Base-by-base conservation (phyloP, 2,888 invertebrate genomes). In the Nemotelus nigrinus region DNA sequence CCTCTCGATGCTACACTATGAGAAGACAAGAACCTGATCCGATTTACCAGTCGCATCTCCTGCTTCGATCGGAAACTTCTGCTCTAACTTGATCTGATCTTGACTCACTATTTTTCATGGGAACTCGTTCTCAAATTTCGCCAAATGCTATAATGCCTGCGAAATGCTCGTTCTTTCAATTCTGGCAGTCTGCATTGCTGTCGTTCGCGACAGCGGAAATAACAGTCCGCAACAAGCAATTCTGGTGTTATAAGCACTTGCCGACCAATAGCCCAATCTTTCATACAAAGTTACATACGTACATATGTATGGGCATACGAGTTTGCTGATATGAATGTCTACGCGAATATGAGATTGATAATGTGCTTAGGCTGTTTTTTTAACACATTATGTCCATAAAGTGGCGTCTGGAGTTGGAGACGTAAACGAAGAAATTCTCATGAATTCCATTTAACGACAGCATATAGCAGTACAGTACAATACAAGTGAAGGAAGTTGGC, bases 151-250 rank as follows among this genome's bases (percentile, higher is more conserved):
- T 25, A 25, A 25, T 25, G 25, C 25, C 25, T 25, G 25, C 25
- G 25, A 25, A 25, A 25, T 25, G 25, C 25, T 25, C 25, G 25
- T 25, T 25, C 25, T 25, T 25, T 25, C 25, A 25, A 25, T 25
- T 25, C 25, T 25, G 25, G 25, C 25, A 25, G 25, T 25, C 25
- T 25, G 25, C 25, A 25, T 25, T 25, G 25, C 25, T 25, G 25
- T 25, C 25, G 7, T 55, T 68, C 68, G 70, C 70, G 55, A 70
- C 70, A 70, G 44, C 70, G 70, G 70, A 70, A 70, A 70, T 70
- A 70, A 55, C 70, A 53, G 41, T 70, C 70, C 8, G 25, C 25
- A 70, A 67, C 25, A 43, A 53, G 53, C 68, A 39, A 50, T 50
- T 68, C 68, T 68, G 68, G 8, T 39, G 47, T 55, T 70, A 4